These are phyloP conservation scores for Diaprepes abbreviatus DNA, from an alignment of 2,888 invertebrate genomes.

Conservation along the genomic window DNA sequence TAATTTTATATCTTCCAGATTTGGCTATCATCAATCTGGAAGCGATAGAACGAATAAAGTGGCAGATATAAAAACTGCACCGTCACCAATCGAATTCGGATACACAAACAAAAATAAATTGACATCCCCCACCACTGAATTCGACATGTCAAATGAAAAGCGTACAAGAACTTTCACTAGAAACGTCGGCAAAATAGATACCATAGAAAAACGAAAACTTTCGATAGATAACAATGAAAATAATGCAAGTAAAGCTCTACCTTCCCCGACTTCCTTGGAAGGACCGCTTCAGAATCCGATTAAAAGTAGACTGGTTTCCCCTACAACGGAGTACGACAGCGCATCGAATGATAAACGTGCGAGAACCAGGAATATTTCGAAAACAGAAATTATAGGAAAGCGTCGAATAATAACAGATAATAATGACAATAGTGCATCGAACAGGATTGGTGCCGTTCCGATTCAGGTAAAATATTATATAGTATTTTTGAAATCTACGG, in stretches of 20 bases:
- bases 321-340: not conserved
- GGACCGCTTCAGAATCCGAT: not conserved
- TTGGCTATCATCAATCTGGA: slow-evolving; percentile 19
- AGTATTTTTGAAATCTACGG: too few relatives aligned
- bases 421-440: not conserved
- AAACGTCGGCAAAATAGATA: not conserved
- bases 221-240: too few relatives aligned
- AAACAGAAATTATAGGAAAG: slow-evolving; percentile 13
- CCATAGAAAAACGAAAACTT: not conserved
- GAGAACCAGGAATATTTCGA: slow-evolving; percentile 15
- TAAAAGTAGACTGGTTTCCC: not conserved
- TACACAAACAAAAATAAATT: not conserved
- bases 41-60: slow-evolving; percentile 74
- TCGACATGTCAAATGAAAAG: not conserved
- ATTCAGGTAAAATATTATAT: slow-evolving; percentile 9
- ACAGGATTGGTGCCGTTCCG: not conserved
- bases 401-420: not conserved
- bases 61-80: slow-evolving; percentile 71
- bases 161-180: slow-evolving; percentile 17
- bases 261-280: too few relatives aligned
- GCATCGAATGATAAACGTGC: not conserved
- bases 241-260: too few relatives aligned
- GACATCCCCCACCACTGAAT: not conserved
- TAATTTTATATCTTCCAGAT: too few relatives aligned
- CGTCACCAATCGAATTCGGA: slow-evolving; percentile 53